phyloP scores from a whole-genome alignment of 2,888 invertebrate genomes.

The Augiades crinisus region DNA sequence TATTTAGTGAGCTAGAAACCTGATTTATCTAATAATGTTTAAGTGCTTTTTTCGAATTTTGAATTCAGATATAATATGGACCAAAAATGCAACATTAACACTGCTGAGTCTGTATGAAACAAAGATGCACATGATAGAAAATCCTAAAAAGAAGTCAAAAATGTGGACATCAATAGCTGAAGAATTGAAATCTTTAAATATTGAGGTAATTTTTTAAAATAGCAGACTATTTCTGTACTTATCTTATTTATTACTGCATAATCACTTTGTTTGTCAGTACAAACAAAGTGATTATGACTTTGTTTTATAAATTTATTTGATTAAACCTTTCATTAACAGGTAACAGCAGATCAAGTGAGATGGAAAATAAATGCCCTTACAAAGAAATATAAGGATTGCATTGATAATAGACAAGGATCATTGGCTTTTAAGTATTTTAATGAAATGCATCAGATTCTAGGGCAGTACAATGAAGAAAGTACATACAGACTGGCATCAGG shows the following conservation, averaged over 20 bases:
- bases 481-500: slow-evolving; percentile 57
- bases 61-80: slow-evolving; percentile 63
- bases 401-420: slow-evolving; percentile 55
- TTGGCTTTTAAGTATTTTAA: slow-evolving; percentile 58
- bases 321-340: slow-evolving; percentile 42
- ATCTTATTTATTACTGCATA: too few species aligned
- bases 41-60: too few species aligned
- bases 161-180: slow-evolving; percentile 64
- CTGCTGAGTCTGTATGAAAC: slow-evolving; percentile 59
- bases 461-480: slow-evolving; percentile 48
- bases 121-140: slow-evolving; percentile 60
- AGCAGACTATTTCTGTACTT: background rate
- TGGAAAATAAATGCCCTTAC: slow-evolving; percentile 66
- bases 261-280: too few species aligned
- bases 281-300: too few species aligned
- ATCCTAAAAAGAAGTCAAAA: slow-evolving; percentile 65
- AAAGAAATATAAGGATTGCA: slow-evolving; percentile 61
- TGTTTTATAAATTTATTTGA: too few species aligned
- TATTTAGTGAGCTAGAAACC: too few species aligned
- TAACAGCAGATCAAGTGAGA: slow-evolving; percentile 60
- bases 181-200: slow-evolving; percentile 53
- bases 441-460: slow-evolving; percentile 65
- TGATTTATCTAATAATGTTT: too few species aligned
- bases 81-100: slow-evolving; percentile 56
- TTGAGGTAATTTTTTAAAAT: slow-evolving; percentile 44